These are phyloP conservation scores for Erpetoichthys calabaricus DNA, from an alignment of 2,797 vertebrate genomes.

Conservation along the genomic window DNA sequence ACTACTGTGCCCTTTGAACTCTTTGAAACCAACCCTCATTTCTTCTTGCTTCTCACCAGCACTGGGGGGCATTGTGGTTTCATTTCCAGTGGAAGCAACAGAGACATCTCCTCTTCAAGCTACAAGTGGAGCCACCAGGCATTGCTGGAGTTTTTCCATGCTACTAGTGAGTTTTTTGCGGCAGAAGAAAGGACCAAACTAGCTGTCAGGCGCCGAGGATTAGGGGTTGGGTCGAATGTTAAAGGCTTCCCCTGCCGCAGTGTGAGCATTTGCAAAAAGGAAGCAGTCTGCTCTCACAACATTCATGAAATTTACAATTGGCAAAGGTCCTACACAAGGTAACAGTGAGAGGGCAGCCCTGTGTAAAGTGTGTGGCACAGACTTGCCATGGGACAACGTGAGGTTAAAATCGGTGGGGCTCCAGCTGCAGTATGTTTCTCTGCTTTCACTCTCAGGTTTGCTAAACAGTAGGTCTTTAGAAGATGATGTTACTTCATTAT, in stretches of 20 bases:
- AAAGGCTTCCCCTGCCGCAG: slow-evolving; percentile 48
- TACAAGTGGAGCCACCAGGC: slow-evolving; percentile 56
- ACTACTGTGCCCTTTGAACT: slow-evolving; percentile 57
- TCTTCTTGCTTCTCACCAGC: slow-evolving; percentile 57
- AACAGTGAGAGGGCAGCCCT: slow-evolving; percentile 20
- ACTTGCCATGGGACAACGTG: neutral
- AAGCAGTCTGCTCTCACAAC: slow-evolving; percentile 58
- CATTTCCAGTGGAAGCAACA: slow-evolving; percentile 27
- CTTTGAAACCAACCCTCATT: slow-evolving; percentile 68
- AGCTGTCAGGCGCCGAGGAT: slow-evolving; percentile 34
- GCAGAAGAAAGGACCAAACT: slow-evolving; percentile 55
- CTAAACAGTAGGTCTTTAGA: no score
- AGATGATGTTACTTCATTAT: no score
- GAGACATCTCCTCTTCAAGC: slow-evolving; percentile 6
- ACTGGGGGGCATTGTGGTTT: slow-evolving; percentile 64
- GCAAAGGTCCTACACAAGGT: slow-evolving; percentile 69
- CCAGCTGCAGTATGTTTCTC: no score
- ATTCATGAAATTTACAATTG: slow-evolving; percentile 66
- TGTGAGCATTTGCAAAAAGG: slow-evolving; percentile 51
- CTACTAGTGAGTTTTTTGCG: slow-evolving; percentile 59
- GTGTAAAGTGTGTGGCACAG: neutral
- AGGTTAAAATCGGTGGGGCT: neutral
- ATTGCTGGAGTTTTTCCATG: slow-evolving; percentile 60
- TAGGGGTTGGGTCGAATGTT: slow-evolving; percentile 30
- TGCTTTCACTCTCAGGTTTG: no score